phyloP scores from a whole-genome alignment of 2,888 invertebrate species.

The Seira ritae region DNA sequence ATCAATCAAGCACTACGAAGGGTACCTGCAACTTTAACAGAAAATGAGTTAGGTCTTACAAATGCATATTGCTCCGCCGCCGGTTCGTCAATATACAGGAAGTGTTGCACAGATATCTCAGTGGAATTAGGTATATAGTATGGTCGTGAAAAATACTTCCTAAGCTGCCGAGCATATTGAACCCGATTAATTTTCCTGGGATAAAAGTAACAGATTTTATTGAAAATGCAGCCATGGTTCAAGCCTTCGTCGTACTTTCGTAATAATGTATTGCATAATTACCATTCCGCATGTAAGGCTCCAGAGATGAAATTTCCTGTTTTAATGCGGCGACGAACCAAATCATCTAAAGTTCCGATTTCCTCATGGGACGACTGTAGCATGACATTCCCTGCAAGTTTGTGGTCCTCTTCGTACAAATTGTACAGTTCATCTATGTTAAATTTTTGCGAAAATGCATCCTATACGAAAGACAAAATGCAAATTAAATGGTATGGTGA shows the following conservation, averaged over 20 bases:
- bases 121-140: constrained; percentile 78
- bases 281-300: constrained; percentile 75
- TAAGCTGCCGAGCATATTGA: constrained; percentile 83
- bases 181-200: constrained; percentile 88
- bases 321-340: constrained; percentile 68
- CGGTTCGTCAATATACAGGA: constrained; percentile 84
- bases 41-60: no score
- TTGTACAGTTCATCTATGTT: constrained; percentile 78
- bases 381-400: constrained; percentile 79
- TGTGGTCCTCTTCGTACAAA: constrained; percentile 80
- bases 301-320: constrained; percentile 72
- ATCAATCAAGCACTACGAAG: no score
- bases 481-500: no score
- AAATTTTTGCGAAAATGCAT: constrained; percentile 79
- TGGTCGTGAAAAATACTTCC: constrained; percentile 85
- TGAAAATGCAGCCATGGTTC: constrained; percentile 15
- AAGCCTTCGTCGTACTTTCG: no score
- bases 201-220: not conserved
- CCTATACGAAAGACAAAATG: constrained; percentile 76
- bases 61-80: constrained; percentile 82
- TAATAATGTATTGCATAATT: constrained; percentile 12
- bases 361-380: constrained; percentile 52
- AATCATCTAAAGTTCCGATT: constrained; percentile 51
- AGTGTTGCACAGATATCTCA: constrained; percentile 82
- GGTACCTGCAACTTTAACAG: no score